Percentiles rank a stretch among this genome's conserved stretches.
phyloP scores from a whole-genome alignment of 2,113 vertebrate species.

The Seriola aureovittata region DNA sequence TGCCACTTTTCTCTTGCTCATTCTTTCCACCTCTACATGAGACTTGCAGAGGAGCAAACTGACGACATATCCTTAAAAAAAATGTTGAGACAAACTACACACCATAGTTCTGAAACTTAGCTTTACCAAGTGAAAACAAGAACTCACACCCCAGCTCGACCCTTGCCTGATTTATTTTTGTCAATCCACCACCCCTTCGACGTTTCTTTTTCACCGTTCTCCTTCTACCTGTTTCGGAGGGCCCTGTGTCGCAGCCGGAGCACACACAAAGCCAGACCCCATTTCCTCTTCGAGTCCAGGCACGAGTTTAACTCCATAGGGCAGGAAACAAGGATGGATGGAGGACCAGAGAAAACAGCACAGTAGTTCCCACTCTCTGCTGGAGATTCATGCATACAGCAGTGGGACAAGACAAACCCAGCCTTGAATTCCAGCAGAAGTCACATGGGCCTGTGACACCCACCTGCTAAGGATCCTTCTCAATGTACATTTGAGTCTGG shows the following conservation, averaged over 20 bases:
- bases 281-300: slow-evolving; percentile 62
- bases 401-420: slow-evolving; percentile 40
- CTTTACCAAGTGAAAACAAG: not conserved
- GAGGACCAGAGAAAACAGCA: not conserved
- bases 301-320: slow-evolving; percentile 72
- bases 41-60: not conserved
- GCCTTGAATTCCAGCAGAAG: slow-evolving; percentile 67
- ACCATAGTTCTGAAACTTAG: not conserved
- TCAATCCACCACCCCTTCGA: slow-evolving; percentile 14
- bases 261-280: slow-evolving; percentile 78
- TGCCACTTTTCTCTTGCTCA: not conserved
- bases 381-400: slow-evolving; percentile 18
- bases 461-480: slow-evolving; percentile 60
- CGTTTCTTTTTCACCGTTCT: not conserved
- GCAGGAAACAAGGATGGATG: slow-evolving; percentile 6
- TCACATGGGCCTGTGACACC: slow-evolving; percentile 75
- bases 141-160: not conserved
- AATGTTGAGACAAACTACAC: not conserved
- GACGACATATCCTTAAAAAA: slow-evolving; percentile 18
- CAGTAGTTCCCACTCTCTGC: slow-evolving; percentile 3
- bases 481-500: slow-evolving; percentile 18
- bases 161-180: not conserved
- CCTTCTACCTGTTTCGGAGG: slow-evolving; percentile 75
- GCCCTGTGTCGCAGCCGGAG: slow-evolving; percentile 83
- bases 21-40: slow-evolving; percentile 40